Percentiles rank a stretch among this genome's conserved stretches.
Conservation (phyloP, 1,140 invertebrate genomes). For the Halyomorpha halys region DNA sequence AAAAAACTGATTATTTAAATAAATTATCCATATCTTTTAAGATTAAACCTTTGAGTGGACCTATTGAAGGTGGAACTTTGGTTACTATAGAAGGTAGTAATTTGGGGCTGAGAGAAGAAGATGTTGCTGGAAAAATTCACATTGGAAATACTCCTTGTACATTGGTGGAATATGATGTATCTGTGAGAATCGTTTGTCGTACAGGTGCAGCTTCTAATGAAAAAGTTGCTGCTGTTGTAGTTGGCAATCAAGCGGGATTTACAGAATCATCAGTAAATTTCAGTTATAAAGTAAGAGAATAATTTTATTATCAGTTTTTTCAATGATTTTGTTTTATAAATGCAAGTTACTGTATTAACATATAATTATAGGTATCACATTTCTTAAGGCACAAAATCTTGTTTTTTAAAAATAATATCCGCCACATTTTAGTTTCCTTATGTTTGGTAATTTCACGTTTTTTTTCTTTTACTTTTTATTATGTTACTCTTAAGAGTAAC, state of each 20-base stretch:
- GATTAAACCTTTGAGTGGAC: slow-evolving; percentile 88
- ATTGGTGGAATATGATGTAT: slow-evolving; percentile 81
- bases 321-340: no score
- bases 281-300: slow-evolving; percentile 58
- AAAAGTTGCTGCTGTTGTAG: slow-evolving; percentile 67
- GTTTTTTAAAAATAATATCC: no score
- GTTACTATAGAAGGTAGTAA: slow-evolving; percentile 94
- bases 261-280: slow-evolving; percentile 81
- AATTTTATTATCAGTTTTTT: no score
- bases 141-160: slow-evolving; percentile 84
- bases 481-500: no score
- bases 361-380: no score
- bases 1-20: not conserved
- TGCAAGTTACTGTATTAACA: no score
- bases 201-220: slow-evolving; percentile 66
- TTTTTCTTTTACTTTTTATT: no score
- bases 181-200: slow-evolving; percentile 78
- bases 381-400: no score
- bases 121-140: slow-evolving; percentile 81
- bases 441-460: no score
- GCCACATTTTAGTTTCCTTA: no score
- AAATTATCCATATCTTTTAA: slow-evolving; percentile 35
- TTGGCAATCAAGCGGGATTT: slow-evolving; percentile 78
- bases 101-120: slow-evolving; percentile 78
- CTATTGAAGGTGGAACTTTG: slow-evolving; percentile 88